Conservation (phyloP, 2,113 vertebrate genomes). For the Morone chrysops region DNA sequence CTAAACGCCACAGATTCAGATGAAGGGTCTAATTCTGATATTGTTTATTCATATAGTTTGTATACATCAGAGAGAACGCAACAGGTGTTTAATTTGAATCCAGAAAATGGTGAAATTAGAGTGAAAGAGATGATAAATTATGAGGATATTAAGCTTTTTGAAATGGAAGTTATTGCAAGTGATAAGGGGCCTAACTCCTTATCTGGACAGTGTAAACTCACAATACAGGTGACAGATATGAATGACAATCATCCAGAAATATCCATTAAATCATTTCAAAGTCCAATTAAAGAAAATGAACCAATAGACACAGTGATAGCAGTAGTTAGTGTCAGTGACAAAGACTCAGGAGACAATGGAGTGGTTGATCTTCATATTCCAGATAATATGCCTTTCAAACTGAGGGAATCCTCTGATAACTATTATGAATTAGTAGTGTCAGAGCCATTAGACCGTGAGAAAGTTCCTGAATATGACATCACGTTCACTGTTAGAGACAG, state of each 20-base stretch:
- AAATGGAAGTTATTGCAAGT: slow-evolving; percentile 79
- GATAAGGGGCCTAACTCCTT: slow-evolving; percentile 75
- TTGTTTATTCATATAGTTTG: slow-evolving; percentile 65
- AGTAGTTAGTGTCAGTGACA: slow-evolving; percentile 65
- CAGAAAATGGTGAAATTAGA: slow-evolving; percentile 80
- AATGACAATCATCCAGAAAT: slow-evolving; percentile 84
- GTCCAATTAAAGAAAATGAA: slow-evolving; percentile 62
- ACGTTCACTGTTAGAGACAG: slow-evolving; percentile 77
- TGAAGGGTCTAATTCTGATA: slow-evolving; percentile 68
- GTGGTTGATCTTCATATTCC: slow-evolving; percentile 67
- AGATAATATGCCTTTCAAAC: slow-evolving; percentile 63
- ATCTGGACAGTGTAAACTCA: slow-evolving; percentile 82
- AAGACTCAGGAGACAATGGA: slow-evolving; percentile 70
- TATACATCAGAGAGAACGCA: slow-evolving; percentile 66
- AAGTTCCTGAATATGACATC: slow-evolving; percentile 77
- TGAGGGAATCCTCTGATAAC: slow-evolving; percentile 75
- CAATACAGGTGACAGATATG: slow-evolving; percentile 78
- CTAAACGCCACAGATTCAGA: slow-evolving; percentile 73
- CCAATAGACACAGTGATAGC: slow-evolving; percentile 64
- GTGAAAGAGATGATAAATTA: slow-evolving; percentile 80
- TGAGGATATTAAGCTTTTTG: slow-evolving; percentile 77
- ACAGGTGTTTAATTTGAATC: slow-evolving; percentile 77
- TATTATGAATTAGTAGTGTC: slow-evolving; percentile 79
- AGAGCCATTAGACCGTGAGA: slow-evolving; percentile 78
- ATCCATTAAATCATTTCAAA: slow-evolving; percentile 75